These are phyloP conservation scores for Tetramorium simillimum DNA, from an alignment of 1,140 invertebrate genomes.

Conservation along the genomic window DNA sequence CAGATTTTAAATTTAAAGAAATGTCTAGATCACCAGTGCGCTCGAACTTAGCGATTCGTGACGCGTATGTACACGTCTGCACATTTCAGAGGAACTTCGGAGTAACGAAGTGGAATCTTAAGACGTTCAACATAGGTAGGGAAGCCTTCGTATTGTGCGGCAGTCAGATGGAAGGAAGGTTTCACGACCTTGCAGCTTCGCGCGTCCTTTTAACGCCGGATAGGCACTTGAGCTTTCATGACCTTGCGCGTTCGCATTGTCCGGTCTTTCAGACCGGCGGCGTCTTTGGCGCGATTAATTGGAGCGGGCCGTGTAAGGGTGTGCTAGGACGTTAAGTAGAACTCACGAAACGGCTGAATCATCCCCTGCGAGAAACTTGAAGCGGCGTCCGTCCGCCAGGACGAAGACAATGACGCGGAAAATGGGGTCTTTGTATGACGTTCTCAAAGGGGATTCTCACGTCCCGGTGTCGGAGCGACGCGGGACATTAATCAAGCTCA, in stretches of 20 bases:
- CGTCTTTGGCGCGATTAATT: conserved; percentile 45
- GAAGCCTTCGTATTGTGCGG: conserved; percentile 10
- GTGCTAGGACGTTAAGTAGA: conserved; percentile 37
- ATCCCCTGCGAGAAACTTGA: conserved; percentile 41
- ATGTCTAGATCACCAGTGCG: not conserved
- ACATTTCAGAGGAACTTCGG: conserved; percentile 1
- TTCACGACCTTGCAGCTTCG: conserved; percentile 54
- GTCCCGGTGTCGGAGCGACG: not conserved
- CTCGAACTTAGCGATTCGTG: not conserved
- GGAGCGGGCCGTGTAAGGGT: not conserved
- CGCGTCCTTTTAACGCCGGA: conserved; percentile 44
- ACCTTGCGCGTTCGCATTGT: conserved; percentile 47
- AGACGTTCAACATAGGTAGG: not conserved
- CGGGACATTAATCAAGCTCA: conserved; percentile 29
- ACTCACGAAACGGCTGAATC: conserved; percentile 56
- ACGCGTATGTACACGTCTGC: not conserved
- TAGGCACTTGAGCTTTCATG: conserved; percentile 50
- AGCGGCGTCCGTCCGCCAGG: not conserved
- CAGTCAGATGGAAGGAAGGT: conserved; percentile 32
- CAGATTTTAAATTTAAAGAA: conserved; percentile 3
- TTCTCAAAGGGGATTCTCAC: conserved; percentile 40
- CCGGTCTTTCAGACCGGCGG: conserved; percentile 9
- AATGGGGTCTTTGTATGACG: conserved; percentile 51
- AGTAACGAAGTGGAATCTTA: conserved; percentile 42
- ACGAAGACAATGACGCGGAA: conserved; percentile 57